Base-by-base conservation (phyloP, 53 echinoderm and acorn worm genomes). In the Glandiceps talaboti region DNA sequence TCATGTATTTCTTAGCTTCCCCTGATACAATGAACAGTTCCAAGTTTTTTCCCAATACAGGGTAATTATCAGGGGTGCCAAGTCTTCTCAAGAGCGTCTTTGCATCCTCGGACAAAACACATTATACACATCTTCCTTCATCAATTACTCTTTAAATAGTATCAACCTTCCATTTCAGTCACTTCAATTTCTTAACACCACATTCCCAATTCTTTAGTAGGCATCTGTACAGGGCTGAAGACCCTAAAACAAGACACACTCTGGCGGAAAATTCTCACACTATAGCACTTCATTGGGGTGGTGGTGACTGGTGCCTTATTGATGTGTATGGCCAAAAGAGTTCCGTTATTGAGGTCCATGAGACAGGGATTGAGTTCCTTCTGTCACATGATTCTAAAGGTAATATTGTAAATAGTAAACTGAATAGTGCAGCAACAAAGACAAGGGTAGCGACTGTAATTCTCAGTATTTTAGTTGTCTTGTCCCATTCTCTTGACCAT, bases 281-380 rank as follows among this genome's bases (percentile, higher is more conserved):
- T 45, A 20, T 45, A 20, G 6, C 30, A 27, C 27, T 33, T 76
- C 74, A 91, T 33, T 82, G 76, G 29, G 91, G 91, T 1, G 91
- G 88, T 32, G 82, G 82, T 1, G 76, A 82, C 0, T 78, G 31
- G 45, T 91, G 88, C 74, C 80, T 76, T 30, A 91, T 76, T 31
- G 82, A 80, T 12, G 83, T 85, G 73, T 85, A 88, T 1, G 87
- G 91, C 82, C 83, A 82, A 74, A 91, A 88, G 27, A 91, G 73
- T 28, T 91, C 87, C 28, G 79, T 85, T 26, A 91, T 26, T 20
- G 86, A 84, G 27, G 80, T 78, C 83, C 87, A 85, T 14, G 91
- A 87, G 31, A 85, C 82, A 27, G 76, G 30, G 33, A 82, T 33
- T 14, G 83, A 73, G 30, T 32, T 82, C 1, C 85, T 75, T 27